Base-by-base conservation (phyloP, 2,888 invertebrate genomes). In the Pycnomerus fuliginosus region DNA sequence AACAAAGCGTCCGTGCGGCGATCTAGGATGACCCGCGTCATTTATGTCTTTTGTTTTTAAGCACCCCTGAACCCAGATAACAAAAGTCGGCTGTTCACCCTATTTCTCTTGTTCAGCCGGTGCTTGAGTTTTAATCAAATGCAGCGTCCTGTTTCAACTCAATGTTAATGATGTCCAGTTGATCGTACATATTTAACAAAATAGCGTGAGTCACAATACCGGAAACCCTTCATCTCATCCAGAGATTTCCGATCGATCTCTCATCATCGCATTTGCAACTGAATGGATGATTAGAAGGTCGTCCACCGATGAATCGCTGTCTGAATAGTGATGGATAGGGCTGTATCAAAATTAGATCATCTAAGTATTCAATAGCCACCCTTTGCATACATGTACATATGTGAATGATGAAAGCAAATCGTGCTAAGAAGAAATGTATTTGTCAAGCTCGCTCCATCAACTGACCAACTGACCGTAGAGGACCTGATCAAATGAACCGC, bases 251-350 rank as follows among this genome's bases (percentile, higher is more conserved):
- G 66, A 68, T 70, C 69, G 69, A 69, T 70, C 68, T 67, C 59
- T 55, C 64, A 64, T 62, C 64, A 58, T 51, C 58, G 61, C 68
- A 69, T 71, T 71, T 70, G 67, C 69, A 70, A 70, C 59, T 70
- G 70, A 71, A 71, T 70, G 62, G 64, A 63, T 70, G 69, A 70
- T 70, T 70, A 70, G 68, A 61, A 62, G 53, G 55, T 38, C 34
- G 30, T 39, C 52, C 52, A 53, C 56, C 61, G 64, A 70, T 69
- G 70, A 69, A 69, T 68, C 65, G 67, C 61, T 68, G 70, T 70
- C 69, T 64, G 52, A n/a, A n/a, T 55, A 43, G 61, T 71, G 71
- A 71, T 71, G 63, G 70, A 71, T 70, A 60, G 59, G 64, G 50
- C 55, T 50, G 58, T 65, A 70, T 69, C 68, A 70, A 68, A 69